Evolutionary conservation across 2,888 invertebrate genomes (phyloP).

Genomic region (Apamea anceps): DNA sequence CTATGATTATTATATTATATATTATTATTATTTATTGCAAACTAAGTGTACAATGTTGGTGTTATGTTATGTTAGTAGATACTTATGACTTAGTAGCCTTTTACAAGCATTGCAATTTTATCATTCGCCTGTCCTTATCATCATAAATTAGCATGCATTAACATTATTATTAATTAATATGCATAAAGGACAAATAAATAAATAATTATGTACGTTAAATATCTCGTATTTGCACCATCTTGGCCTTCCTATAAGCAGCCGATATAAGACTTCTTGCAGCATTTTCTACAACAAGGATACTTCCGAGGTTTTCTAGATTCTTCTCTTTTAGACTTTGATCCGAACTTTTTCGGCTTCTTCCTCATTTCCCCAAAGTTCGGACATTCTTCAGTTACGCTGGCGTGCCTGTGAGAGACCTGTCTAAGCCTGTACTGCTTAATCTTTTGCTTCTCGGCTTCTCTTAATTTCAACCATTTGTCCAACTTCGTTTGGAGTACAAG

Average conservation of each 20-base stretch:
- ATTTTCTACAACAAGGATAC: constrained; percentile 55
- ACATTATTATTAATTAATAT: too few relatives aligned
- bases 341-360: neutral
- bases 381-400: constrained; percentile 21
- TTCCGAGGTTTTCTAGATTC: neutral
- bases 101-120: too few relatives aligned
- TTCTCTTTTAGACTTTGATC: neutral
- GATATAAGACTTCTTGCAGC: constrained; percentile 49
- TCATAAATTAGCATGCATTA: too few relatives aligned
- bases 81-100: too few relatives aligned
- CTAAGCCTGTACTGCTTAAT: constrained; percentile 16
- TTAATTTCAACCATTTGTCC: constrained; percentile 39
- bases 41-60: too few relatives aligned
- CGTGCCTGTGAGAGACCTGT: neutral
- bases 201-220: neutral
- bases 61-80: too few relatives aligned
- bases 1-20: too few relatives aligned
- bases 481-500: constrained; percentile 28
- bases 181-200: neutral
- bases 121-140: too few relatives aligned
- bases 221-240: neutral
- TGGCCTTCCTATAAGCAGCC: constrained; percentile 38
- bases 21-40: too few relatives aligned
- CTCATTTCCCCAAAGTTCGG: constrained; percentile 33
- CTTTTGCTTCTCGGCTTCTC: constrained; percentile 26